phyloP scores from a whole-genome alignment of 2,113 vertebrate genomes.

The Podarcis cretensis region DNA sequence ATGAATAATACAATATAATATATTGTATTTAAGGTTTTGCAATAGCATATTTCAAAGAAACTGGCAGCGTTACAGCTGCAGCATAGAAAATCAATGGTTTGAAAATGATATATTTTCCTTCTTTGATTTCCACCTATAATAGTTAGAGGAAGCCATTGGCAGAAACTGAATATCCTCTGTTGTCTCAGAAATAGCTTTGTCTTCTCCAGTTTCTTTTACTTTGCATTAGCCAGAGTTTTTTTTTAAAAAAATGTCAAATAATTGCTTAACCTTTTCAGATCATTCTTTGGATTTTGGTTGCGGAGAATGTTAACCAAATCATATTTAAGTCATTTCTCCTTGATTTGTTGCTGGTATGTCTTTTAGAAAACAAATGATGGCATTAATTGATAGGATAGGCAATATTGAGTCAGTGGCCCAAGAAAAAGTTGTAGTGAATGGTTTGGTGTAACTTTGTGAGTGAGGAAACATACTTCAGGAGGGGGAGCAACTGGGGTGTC shows the following conservation, averaged over 20 bases:
- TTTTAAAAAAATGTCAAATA: not conserved
- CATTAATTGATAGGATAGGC: conserved; percentile 32
- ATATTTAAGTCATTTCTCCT: conserved; percentile 26
- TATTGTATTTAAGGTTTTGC: conserved; percentile 52
- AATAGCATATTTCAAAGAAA: conserved; percentile 60
- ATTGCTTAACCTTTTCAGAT: conserved; percentile 29
- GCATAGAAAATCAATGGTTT: conserved; percentile 56
- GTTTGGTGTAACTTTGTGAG: not conserved
- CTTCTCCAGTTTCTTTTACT: conserved; percentile 36
- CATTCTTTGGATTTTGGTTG: conserved; percentile 28
- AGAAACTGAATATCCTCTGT: conserved; percentile 53
- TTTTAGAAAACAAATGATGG: conserved; percentile 10
- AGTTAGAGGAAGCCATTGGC: conserved; percentile 48
- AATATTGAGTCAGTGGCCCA: conserved; percentile 10
- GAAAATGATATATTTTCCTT: conserved; percentile 48
- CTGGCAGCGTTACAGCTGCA: conserved; percentile 32
- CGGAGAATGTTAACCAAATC: conserved; percentile 11
- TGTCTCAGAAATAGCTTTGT: conserved; percentile 54
- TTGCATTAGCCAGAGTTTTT: conserved; percentile 3
- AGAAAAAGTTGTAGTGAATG: not conserved
- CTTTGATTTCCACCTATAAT: conserved; percentile 45
- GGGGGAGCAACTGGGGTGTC: too few relatives aligned
- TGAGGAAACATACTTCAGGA: not conserved
- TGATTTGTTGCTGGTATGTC: conserved; percentile 4
- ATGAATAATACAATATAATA: conserved; percentile 70